phyloP scores from a whole-genome alignment of 2,888 invertebrate genomes.

The Drosophila quasianomalipes region DNA sequence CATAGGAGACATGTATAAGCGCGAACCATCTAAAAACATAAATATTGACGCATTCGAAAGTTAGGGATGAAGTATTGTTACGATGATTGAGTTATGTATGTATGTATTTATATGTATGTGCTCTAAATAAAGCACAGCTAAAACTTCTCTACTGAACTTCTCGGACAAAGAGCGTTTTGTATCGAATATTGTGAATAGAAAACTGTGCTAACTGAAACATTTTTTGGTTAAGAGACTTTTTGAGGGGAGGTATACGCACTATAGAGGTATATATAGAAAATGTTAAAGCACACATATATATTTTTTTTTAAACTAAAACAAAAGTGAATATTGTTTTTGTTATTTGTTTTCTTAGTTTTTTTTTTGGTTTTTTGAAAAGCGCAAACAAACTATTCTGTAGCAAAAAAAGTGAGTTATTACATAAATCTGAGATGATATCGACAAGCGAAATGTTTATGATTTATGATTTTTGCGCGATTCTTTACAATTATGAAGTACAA shows the following conservation, averaged over 20 bases:
- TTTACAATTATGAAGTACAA: not conserved
- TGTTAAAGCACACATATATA: conserved; percentile 23
- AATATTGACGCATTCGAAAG: conserved; percentile 31
- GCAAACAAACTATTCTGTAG: conserved; percentile 43
- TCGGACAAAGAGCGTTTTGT: conserved; percentile 17
- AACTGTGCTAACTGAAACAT: conserved; percentile 12
- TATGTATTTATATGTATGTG: not conserved
- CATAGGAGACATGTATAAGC: not conserved
- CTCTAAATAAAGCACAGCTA: conserved; percentile 7
- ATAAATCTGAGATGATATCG: conserved; percentile 22
- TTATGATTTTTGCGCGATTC: conserved; percentile 24
- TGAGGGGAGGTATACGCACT: not conserved
- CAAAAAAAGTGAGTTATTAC: conserved; percentile 17
- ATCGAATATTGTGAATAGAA: not conserved
- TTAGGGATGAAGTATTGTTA: conserved; percentile 10
- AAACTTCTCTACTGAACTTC: not conserved
- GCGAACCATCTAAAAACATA: conserved; percentile 29
- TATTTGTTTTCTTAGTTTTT: not conserved
- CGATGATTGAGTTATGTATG: conserved; percentile 8
- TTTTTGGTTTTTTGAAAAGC: conserved; percentile 18
- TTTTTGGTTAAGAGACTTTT: conserved; percentile 1
- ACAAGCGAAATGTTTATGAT: conserved; percentile 26
- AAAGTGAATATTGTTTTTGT: conserved; percentile 12
- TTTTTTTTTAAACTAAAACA: conserved; percentile 9
- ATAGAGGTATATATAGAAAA: conserved; percentile 26